A percentile compares a stretch with the other conserved stretches of the same genome.
Evolutionary conservation across 2,888 invertebrate genomes (phyloP).

Genomic region (Scaptomyza cyrtandrae): DNA sequence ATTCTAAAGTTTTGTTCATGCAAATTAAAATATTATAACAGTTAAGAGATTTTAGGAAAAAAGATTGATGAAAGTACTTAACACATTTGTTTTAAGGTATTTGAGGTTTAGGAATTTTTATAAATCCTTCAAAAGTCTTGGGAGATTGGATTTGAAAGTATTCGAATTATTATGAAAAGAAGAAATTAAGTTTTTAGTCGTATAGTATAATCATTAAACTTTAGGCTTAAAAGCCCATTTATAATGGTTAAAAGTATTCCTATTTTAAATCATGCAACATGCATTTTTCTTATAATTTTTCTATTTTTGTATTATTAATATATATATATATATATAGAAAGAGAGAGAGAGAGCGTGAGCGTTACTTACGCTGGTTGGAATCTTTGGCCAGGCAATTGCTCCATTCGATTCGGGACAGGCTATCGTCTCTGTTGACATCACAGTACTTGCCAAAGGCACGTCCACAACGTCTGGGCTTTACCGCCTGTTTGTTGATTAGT

Average conservation of each 20-base stretch:
- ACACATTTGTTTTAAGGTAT: too few species aligned
- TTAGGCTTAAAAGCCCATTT: too few species aligned
- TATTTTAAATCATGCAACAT: neutral
- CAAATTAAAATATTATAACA: neutral
- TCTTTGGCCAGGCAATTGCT: conserved; percentile 92
- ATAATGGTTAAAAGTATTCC: too few species aligned
- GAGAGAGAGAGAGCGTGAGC: neutral
- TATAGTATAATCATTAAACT: too few species aligned
- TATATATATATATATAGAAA: too few species aligned
- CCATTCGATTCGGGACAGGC: conserved; percentile 93
- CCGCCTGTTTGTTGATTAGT: conserved; percentile 85
- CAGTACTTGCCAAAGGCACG: conserved; percentile 94
- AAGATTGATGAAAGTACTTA: too few species aligned
- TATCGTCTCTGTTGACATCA: conserved; percentile 92
- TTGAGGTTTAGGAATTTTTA: neutral
- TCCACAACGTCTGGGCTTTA: conserved; percentile 95
- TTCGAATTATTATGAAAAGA: too few species aligned
- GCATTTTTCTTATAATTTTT: neutral
- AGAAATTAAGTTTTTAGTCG: too few species aligned
- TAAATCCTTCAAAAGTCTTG: neutral
- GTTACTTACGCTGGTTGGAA: conserved; percentile 91
- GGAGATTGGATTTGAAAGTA: too few species aligned
- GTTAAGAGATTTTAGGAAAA: too few species aligned
- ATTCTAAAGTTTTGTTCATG: neutral
- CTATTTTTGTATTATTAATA: neutral